Conservation (phyloP, 2,113 vertebrate species). For the Cheilinus undulatus region DNA sequence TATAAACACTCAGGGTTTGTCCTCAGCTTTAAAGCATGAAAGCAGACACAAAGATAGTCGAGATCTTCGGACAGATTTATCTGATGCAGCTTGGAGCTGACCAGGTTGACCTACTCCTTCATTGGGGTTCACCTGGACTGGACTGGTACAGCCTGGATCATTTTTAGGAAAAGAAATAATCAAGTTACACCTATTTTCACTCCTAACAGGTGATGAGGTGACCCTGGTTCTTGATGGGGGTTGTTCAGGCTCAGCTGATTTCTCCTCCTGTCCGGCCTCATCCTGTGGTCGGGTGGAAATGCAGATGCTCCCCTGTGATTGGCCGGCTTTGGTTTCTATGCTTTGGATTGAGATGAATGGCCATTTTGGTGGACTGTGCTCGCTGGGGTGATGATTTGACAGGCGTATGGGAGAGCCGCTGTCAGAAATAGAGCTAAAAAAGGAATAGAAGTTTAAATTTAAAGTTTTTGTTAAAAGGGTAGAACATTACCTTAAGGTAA, state of each 20-base stretch:
- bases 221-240: neutral
- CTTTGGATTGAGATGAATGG: neutral
- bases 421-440: constrained; percentile 47
- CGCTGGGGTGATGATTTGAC: neutral
- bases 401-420: constrained; percentile 21
- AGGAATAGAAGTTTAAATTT: neutral
- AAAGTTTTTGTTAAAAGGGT: too few species aligned
- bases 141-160: neutral
- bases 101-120: neutral
- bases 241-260: neutral
- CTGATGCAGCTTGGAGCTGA: neutral
- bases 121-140: neutral
- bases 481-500: too few species aligned
- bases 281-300: constrained; percentile 3
- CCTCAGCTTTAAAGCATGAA: constrained; percentile 47
- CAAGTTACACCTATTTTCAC: neutral
- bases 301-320: constrained; percentile 6
- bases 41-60: constrained; percentile 53
- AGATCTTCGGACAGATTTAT: constrained; percentile 12
- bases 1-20: constrained; percentile 9
- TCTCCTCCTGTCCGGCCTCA: neutral
- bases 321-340: constrained; percentile 10
- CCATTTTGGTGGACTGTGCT: neutral
- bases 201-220: neutral
- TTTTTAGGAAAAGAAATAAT: neutral